phyloP scores from a whole-genome alignment of 2,113 vertebrate genomes.

The Microtus ochrogaster region DNA sequence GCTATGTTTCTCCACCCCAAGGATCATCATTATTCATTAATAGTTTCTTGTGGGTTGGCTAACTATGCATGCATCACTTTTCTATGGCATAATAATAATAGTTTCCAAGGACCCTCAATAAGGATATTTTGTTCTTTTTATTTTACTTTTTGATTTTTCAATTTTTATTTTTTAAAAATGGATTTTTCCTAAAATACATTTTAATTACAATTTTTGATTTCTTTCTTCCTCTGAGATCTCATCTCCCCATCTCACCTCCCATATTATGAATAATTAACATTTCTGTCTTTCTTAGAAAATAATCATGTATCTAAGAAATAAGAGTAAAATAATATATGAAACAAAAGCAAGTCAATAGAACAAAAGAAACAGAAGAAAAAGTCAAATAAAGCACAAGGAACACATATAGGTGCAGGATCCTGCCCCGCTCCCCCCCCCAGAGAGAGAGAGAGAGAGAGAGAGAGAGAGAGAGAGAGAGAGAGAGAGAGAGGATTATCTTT shows the following conservation, averaged over 20 bases:
- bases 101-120: background rate
- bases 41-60: background rate
- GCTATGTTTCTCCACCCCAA: background rate
- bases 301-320: background rate
- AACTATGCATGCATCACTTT: background rate
- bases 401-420: background rate
- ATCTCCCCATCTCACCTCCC: background rate
- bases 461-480: no score
- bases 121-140: background rate
- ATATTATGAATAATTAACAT: background rate
- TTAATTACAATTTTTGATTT: background rate
- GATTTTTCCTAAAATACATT: background rate
- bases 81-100: background rate
- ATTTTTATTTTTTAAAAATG: background rate
- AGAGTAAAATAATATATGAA: background rate
- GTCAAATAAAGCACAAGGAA: background rate
- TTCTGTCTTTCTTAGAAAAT: background rate
- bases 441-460: no score
- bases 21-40: background rate
- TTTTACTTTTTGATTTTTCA: background rate
- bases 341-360: background rate
- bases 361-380: background rate
- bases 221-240: background rate
- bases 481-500: background rate
- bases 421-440: rapidly evolving